phyloP scores from a whole-genome alignment of 2,888 invertebrate genomes.

The Ferrisia virgata region DNA sequence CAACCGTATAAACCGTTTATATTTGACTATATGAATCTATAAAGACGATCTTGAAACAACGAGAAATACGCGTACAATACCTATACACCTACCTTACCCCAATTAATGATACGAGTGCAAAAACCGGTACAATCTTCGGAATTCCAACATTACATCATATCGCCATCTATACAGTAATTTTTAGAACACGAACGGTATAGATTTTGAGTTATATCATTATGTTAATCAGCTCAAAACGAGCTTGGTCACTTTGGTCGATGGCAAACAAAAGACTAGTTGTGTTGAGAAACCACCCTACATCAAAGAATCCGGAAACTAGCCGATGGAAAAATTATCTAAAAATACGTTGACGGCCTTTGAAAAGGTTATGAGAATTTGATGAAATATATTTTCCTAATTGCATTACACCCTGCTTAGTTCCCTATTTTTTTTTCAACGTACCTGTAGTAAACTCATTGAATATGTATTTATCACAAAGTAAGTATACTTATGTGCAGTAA shows the following conservation, averaged over 20 bases:
- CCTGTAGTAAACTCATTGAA: neutral
- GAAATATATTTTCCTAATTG: slow-evolving; percentile 23
- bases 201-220: slow-evolving; percentile 26
- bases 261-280: slow-evolving; percentile 13
- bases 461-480: too few species aligned
- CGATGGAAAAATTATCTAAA: neutral
- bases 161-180: neutral
- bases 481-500: too few species aligned
- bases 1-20: neutral
- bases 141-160: neutral
- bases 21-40: neutral
- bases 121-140: neutral
- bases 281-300: neutral
- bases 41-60: slow-evolving; percentile 24
- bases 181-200: neutral
- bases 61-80: neutral
- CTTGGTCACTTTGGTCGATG: neutral
- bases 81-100: neutral
- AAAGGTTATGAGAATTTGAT: slow-evolving; percentile 27
- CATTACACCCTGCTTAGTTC: neutral
- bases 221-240: slow-evolving; percentile 6
- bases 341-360: slow-evolving; percentile 31
- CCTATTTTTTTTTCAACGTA: neutral
- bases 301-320: neutral
- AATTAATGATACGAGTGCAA: neutral